Evolutionary conservation across 2,797 vertebrate genomes (phyloP).

Genomic region (Coregonus ussuriensis): DNA sequence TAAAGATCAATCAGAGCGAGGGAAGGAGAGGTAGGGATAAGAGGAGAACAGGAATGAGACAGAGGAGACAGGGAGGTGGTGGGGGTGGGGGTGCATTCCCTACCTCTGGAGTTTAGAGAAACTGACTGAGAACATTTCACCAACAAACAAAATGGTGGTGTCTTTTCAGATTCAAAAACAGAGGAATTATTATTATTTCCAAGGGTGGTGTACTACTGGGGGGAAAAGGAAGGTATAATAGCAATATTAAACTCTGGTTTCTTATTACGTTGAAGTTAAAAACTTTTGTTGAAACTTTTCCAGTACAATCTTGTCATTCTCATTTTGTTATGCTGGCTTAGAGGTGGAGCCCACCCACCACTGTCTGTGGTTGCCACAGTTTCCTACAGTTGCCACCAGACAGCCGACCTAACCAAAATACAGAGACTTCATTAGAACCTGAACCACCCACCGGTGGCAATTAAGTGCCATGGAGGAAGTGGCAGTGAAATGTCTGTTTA

Average conservation of each 20-base stretch:
- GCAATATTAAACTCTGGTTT: not conserved
- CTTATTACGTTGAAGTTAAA: not conserved
- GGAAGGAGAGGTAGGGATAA: constrained; percentile 33
- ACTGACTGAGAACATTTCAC: not conserved
- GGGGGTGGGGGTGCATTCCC: not conserved
- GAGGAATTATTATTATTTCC: not conserved
- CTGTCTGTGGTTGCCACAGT: constrained; percentile 49
- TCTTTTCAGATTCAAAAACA: not conserved
- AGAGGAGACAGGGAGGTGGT: not conserved
- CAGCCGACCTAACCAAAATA: constrained; percentile 62
- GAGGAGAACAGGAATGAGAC: constrained; percentile 19
- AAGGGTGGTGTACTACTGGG: not conserved
- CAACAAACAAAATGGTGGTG: not conserved
- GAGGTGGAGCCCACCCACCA: constrained; percentile 45
- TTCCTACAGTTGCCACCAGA: constrained; percentile 56
- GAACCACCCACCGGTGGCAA: constrained; percentile 68
- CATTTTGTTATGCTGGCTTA: not conserved
- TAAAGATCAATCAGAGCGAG: constrained; percentile 70
- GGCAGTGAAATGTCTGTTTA: constrained; percentile 54
- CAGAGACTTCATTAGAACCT: constrained; percentile 63
- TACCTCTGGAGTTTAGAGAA: not conserved
- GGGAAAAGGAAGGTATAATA: not conserved
- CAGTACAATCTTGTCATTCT: not conserved
- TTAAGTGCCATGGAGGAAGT: constrained; percentile 69
- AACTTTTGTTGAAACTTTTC: not conserved